These are phyloP conservation scores for Oreochromis spilurus DNA, from an alignment of 2,113 vertebrate genomes.

Conservation along the genomic window DNA sequence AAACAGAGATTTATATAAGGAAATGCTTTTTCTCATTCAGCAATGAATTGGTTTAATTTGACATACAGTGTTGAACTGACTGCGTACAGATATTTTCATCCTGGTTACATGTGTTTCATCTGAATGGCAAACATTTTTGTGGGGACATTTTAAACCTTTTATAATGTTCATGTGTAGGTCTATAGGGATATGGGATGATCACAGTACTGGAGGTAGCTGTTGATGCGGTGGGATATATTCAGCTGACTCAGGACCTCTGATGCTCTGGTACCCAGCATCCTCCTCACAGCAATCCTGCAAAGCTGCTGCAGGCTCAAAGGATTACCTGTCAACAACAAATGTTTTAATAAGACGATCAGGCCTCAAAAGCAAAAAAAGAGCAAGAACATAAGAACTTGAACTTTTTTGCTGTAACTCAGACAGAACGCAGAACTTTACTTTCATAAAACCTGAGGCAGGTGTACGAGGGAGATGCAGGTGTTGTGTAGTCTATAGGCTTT, in stretches of 20 bases:
- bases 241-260: constrained; percentile 74
- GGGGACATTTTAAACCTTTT: not conserved
- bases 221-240: constrained; percentile 73
- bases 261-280: constrained; percentile 67
- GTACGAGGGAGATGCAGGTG: constrained; percentile 67
- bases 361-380: not conserved
- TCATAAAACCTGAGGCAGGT: constrained; percentile 78
- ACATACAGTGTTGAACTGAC: not conserved
- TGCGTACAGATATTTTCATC: not conserved
- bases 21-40: not conserved
- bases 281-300: constrained; percentile 79
- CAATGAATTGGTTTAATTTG: not conserved
- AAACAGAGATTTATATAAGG: not conserved
- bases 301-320: constrained; percentile 85
- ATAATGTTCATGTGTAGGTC: not conserved
- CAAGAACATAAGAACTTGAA: not conserved
- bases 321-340: constrained; percentile 60
- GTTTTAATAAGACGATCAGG: not conserved
- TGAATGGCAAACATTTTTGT: not conserved
- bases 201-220: constrained; percentile 78
- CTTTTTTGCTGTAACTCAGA: not conserved
- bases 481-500: constrained; percentile 79
- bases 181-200: not conserved
- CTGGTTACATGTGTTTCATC: not conserved
- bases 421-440: constrained; percentile 62